phyloP scores from a whole-genome alignment of 2,888 invertebrate species.

The Apeira syringaria region DNA sequence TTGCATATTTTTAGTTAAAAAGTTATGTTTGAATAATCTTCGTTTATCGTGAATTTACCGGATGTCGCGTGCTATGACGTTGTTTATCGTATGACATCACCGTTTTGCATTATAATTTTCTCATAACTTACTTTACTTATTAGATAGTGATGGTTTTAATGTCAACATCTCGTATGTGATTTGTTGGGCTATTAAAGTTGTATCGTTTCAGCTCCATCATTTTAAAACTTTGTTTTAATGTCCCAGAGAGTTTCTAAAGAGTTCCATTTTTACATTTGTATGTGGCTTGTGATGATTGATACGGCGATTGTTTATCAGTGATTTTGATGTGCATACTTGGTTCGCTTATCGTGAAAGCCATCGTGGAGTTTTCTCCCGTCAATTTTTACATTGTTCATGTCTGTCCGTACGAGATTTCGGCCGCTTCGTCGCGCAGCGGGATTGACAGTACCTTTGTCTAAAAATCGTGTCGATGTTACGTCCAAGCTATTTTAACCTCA shows the following conservation, averaged over 20 bases:
- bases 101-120: constrained; percentile 38
- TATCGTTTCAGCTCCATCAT: not conserved
- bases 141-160: not conserved
- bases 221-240: not conserved
- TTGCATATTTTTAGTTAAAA: constrained; percentile 27
- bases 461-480: constrained; percentile 61
- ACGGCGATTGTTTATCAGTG: constrained; percentile 32
- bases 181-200: not conserved
- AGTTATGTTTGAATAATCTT: constrained; percentile 31
- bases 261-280: constrained; percentile 14
- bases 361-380: constrained; percentile 55
- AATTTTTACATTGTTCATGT: constrained; percentile 52
- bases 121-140: constrained; percentile 31
- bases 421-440: constrained; percentile 35
- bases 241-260: not conserved
- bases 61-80: constrained; percentile 46
- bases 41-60: constrained; percentile 31
- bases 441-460: constrained; percentile 68
- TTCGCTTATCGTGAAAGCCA: constrained; percentile 47
- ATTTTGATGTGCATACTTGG: constrained; percentile 28
- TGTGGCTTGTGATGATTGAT: constrained; percentile 37
- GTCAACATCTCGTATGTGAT: constrained; percentile 1
- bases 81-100: constrained; percentile 44
- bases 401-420: constrained; percentile 42
- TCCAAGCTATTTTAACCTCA: constrained; percentile 65